phyloP scores from a whole-genome alignment of 2,888 invertebrate species.

The Sipha maydis region DNA sequence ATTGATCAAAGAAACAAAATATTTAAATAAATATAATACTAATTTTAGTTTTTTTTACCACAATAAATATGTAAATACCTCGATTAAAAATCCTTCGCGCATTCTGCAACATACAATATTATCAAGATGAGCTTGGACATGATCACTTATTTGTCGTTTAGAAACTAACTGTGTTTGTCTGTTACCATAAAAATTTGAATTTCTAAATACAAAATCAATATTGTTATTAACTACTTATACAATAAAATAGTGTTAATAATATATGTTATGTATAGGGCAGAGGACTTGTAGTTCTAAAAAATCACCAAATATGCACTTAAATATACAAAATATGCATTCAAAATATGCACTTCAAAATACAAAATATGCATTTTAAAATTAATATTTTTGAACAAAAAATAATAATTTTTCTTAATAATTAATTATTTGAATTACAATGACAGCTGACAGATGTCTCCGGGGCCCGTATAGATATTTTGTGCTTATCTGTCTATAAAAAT shows the following conservation, averaged over 20 bases:
- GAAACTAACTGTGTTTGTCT: slow-evolving; percentile 71
- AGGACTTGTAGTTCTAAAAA: no score
- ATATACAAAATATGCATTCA: no score
- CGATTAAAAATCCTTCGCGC: slow-evolving; percentile 80
- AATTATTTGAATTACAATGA: no score
- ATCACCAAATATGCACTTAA: no score
- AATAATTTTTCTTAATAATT: no score
- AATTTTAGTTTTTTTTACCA: not conserved
- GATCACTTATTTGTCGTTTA: slow-evolving; percentile 75
- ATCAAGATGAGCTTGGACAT: slow-evolving; percentile 73
- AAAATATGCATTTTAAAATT: no score
- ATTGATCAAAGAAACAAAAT: no score
- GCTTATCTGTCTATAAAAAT: no score
- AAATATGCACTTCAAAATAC: no score
- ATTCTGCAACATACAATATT: slow-evolving; percentile 78
- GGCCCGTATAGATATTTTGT: no score
- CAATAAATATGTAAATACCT: slow-evolving; percentile 67
- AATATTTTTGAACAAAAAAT: no score
- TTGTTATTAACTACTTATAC: not conserved
- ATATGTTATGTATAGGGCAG: not conserved
- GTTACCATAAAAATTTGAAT: slow-evolving; percentile 72
- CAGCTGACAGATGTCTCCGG: no score
- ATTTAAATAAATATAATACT: not conserved
- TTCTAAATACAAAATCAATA: slow-evolving; percentile 67
- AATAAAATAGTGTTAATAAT: not conserved